phyloP scores from a whole-genome alignment of 2,797 vertebrate genomes.

The Rhadinocentrus ornatus region DNA sequence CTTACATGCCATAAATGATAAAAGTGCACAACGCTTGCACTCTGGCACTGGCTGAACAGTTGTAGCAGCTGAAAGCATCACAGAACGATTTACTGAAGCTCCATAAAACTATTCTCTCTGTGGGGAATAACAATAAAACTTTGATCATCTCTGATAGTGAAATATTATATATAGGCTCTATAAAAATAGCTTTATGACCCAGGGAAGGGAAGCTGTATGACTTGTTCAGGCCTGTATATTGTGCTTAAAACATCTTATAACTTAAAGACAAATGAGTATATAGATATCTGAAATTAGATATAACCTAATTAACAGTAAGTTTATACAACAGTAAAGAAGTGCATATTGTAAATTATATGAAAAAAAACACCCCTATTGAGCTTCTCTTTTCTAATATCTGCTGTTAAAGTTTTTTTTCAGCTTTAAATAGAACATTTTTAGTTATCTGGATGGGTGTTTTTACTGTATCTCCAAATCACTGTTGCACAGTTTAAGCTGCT shows the following conservation, averaged over 20 bases:
- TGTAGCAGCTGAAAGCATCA: slow-evolving; percentile 48
- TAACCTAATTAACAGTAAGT: slow-evolving; percentile 41
- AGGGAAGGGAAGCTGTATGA: slow-evolving; percentile 63
- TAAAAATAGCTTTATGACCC: slow-evolving; percentile 84
- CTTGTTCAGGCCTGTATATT: slow-evolving; percentile 48
- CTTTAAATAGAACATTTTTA: neutral
- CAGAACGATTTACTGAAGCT: slow-evolving; percentile 81
- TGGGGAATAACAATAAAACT: slow-evolving; percentile 80
- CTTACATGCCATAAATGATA: slow-evolving; percentile 81
- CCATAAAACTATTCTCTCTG: slow-evolving; percentile 80
- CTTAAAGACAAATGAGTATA: slow-evolving; percentile 58
- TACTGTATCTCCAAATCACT: neutral
- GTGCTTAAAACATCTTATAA: slow-evolving; percentile 58
- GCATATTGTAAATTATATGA: no score
- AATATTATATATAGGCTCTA: slow-evolving; percentile 82
- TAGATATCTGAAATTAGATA: slow-evolving; percentile 43
- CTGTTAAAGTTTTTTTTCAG: neutral
- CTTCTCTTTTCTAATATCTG: neutral
- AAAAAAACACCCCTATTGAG: neutral
- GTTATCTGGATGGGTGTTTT: neutral
- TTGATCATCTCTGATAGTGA: slow-evolving; percentile 78
- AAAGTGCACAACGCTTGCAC: slow-evolving; percentile 59
- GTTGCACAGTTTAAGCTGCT: neutral
- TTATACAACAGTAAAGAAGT: slow-evolving; percentile 32
- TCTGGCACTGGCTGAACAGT: slow-evolving; percentile 55